Evolutionary conservation across 2,113 vertebrate genomes (phyloP), one percentile per base, ranked within the genome.

Genomic region (Chamaea fasciata): DNA sequence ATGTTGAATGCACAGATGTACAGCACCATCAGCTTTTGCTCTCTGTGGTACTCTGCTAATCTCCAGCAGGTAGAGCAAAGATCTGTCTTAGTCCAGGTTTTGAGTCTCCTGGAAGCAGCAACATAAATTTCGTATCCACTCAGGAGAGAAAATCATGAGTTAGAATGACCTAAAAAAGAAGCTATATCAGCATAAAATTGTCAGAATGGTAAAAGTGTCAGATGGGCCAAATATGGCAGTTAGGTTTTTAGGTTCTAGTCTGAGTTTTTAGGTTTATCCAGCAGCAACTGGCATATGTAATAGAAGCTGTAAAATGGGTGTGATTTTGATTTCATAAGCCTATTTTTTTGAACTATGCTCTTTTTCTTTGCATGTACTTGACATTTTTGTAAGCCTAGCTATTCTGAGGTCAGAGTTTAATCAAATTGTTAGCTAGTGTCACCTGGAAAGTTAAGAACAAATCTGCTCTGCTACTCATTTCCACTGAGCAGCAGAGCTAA

Each of bases 1-100:
- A 94, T 97, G 84, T 67, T 97, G 97, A 96, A 96, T 81, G 95
- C 97, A 97, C 98, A 98, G 98, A 98, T 98, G 98, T 97, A 96
- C 92, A 87, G 70, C 62, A 93, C 82, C 89, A 95, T 97, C 94
- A 95, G 87, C 97, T 97, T 95, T 94, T 94, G 81, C 93, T 97
- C 92, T 98, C 96, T 88, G 75, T 13, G 93, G 97, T 97, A 78
- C 76, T 91, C 87, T 87, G 90, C 90, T 98, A 96, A 95, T 97
- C 96, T 96, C 94, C 96, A 55, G 97, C 98, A 97, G 95, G 96
- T 97, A 97, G 81, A 96, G 96, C 91, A 98, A 92, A 95, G 90
- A 97, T 97, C 96, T 97, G 83, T 97, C 95, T 96, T 96, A 96
- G 94, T 97, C 93, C 87, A 95, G 90, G 93, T 94, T 97, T 97